A percentile compares a stretch with the other conserved stretches of the same genome.
These are phyloP conservation scores for Hemiprocne comata DNA, from an alignment of 2,113 vertebrate species.

Conservation along the genomic window DNA sequence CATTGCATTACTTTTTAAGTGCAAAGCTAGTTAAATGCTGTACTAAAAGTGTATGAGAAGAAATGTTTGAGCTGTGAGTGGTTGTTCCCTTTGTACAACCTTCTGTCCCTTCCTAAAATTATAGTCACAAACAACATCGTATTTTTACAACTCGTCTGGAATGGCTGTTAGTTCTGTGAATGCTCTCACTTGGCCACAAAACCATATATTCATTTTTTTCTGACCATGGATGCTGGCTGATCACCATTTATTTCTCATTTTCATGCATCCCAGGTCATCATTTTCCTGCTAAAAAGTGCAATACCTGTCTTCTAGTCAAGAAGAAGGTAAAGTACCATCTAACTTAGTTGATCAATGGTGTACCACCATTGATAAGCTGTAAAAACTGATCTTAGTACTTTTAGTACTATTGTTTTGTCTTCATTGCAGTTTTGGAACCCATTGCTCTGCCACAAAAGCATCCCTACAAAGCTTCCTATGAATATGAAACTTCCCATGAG, in stretches of 20 bases:
- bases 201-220: not conserved
- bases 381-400: no score
- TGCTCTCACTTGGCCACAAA: not conserved
- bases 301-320: not conserved
- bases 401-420: not conserved
- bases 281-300: not conserved
- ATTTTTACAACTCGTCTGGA: not conserved
- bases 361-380: not conserved
- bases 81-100: not conserved
- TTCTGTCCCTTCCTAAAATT: not conserved
- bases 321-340: not conserved
- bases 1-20: conserved; percentile 5
- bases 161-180: not conserved
- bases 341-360: not conserved
- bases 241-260: not conserved
- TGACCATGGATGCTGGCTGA: not conserved
- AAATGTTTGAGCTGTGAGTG: not conserved
- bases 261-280: not conserved
- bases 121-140: not conserved
- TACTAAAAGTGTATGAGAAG: not conserved
- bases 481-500: not conserved
- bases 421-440: not conserved
- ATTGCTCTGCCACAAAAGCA: not conserved
- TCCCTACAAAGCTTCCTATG: not conserved
- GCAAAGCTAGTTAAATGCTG: conserved; percentile 27